Evolutionary conservation across 2,797 vertebrate genomes (phyloP).

Genomic region (Siniperca obscura): DNA sequence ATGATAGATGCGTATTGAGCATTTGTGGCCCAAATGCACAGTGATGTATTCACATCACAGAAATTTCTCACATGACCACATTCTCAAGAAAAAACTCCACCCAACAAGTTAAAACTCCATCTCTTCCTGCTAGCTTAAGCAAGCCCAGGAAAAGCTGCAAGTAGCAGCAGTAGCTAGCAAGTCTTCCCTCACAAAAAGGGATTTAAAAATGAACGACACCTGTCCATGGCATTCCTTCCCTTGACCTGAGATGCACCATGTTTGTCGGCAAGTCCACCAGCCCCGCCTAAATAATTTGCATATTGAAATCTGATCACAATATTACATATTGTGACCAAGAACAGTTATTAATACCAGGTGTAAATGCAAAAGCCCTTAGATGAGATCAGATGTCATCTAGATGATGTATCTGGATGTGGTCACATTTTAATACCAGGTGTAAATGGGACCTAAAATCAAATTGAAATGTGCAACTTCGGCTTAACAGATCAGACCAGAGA

Average conservation of each 20-base stretch:
- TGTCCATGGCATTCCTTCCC: not conserved
- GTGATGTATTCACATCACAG: not conserved
- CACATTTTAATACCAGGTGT: not conserved
- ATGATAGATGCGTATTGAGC: no score
- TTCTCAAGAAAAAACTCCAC: not conserved
- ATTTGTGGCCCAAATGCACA: not conserved
- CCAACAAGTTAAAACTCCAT: not conserved
- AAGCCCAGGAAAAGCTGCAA: not conserved
- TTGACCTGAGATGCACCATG: not conserved
- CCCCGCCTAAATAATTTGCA: not conserved
- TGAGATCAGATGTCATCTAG: not conserved
- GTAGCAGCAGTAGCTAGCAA: not conserved
- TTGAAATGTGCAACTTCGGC: not conserved
- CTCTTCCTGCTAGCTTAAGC: not conserved
- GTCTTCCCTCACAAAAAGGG: not conserved
- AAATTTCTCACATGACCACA: not conserved
- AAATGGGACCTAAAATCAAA: not conserved
- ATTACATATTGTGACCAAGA: no score
- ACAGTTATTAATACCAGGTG: not conserved
- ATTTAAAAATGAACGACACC: slow-evolving; percentile 4
- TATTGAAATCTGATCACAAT: not conserved
- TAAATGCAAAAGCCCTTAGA: not conserved
- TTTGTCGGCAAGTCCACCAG: not conserved
- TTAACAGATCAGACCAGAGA: not conserved
- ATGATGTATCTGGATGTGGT: not conserved